Base-by-base conservation (phyloP, 2,113 vertebrate genomes). In the Tichodroma muraria region DNA sequence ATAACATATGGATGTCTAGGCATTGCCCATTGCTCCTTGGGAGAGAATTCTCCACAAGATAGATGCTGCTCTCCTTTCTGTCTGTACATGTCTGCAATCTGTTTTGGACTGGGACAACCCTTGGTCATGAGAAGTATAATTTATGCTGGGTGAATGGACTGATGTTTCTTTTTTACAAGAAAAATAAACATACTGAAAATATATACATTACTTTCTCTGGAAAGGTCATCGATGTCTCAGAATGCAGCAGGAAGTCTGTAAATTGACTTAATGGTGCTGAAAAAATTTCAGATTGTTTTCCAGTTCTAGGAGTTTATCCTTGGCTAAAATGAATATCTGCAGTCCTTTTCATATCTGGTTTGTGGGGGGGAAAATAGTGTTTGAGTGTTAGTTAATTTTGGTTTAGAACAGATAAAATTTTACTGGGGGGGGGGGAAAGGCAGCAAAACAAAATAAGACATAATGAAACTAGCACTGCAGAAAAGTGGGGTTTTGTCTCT, bases 401-500 rank as follows among this genome's bases (percentile, higher is more conserved):
- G 11, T 90, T 68, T 60, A 71, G 35, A 84, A 37, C 24, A 76
- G 11, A 47, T 24, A 49, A 9, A 1, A 27, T 76, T 90, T 50
- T 80, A 54, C 22, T 47, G 11, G 4, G 10, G 1, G 11, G 4
- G 10, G 1, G 2, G 9, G 37, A 47, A 35, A 17, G 5, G 12
- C 23, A 50, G 30, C 16, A n/a, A 49, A 70, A 35, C 52, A 27
- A 57, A 21, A 47, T 8, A 15, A 7, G 9, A 38, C 13, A 18
- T 9, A 8, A 35, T 61, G 27, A 75, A 69, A 19, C 10, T 47
- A 53, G 19, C 15, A 24, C 44, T 81, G 40, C 1, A 2, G n/a
- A 61, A 28, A 45, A 82, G 38, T 53, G 42, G 2, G 6, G 33
- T 31, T 69, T 50, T 85, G 3, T 40, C 13, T 80, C 30, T 80